Evolutionary conservation across 2,888 invertebrate genomes (phyloP), one percentile per base, ranked within the genome.

Genomic region (Hirtodrosophila duncani): DNA sequence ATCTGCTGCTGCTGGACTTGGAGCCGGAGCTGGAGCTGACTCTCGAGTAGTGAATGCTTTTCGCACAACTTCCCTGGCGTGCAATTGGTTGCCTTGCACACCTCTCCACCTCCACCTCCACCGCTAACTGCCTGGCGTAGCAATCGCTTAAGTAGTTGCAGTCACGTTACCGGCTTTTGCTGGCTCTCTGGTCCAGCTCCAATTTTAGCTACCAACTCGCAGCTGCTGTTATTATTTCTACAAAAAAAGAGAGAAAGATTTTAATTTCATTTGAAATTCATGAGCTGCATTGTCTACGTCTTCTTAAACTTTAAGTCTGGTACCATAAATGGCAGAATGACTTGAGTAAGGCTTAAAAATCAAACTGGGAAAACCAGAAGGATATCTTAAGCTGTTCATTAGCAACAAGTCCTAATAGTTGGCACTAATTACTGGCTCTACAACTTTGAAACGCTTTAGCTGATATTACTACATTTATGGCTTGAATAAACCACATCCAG

Each of bases 231-330:
- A 38, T 26, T 53, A 39, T 48, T 48, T 58, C 41, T 20, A 11
- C n/a, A n/a, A n/a, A n/a, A n/a, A 27, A 24, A 14, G 39, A n/a
- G 14, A 53, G 38, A 52, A 63, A 45, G 57, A 50, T 63, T 71
- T 68, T 75, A 70, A 75, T 77, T 72, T 68, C 51, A 72, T 77
- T 66, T 66, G 18, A 63, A 77, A 77, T 72, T 72, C 68, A 72
- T 77, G 72, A 68, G 43, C 53, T 71, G 68, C 71, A 67, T 42
- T 30, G 9, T 36, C 42, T 21, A 14, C 38, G 31, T 5, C 16
- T 27, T 30, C 31, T 57, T 38, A 39, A 55, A 38, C 31, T 26
- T 58, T n/a, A n/a, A n/a, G n/a, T n/a, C n/a, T n/a, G n/a, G n/a
- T n/a, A n/a, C n/a, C n/a, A n/a, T n/a, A n/a, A n/a, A n/a, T n/a